Conservation (phyloP, 2,888 invertebrate species). For the Eupithecia centaureata region DNA sequence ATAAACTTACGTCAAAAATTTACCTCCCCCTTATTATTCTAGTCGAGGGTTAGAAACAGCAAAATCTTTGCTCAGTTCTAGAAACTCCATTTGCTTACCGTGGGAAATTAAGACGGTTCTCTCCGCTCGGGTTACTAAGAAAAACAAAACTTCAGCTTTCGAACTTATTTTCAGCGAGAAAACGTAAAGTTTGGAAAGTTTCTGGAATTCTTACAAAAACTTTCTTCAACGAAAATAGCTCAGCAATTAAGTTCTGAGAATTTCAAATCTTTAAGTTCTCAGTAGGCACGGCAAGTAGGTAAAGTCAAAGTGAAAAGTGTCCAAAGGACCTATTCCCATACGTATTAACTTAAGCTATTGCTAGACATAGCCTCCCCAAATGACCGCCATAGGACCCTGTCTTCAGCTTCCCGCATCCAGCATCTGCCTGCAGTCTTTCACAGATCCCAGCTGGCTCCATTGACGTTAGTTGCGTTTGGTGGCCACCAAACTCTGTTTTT, state of each 20-base stretch:
- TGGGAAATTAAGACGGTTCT: constrained; percentile 31
- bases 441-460: too few species aligned
- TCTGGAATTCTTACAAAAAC: constrained; percentile 30
- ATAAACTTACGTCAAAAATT: not conserved
- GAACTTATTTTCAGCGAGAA: constrained; percentile 29
- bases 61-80: constrained; percentile 29
- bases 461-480: too few species aligned
- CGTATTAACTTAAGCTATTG: too few species aligned
- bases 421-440: too few species aligned
- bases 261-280: not conserved
- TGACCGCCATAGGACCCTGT: too few species aligned
- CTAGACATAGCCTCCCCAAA: too few species aligned
- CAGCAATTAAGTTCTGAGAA: not conserved
- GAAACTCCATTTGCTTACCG: constrained; percentile 30
- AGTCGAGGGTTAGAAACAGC: not conserved
- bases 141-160: constrained; percentile 30
- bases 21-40: not conserved
- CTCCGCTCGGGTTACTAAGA: constrained; percentile 26
- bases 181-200: constrained; percentile 30
- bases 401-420: too few species aligned
- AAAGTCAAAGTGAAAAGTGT: not conserved
- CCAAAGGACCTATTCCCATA: too few species aligned
- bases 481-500: too few species aligned
- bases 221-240: constrained; percentile 26
- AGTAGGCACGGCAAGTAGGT: not conserved